A percentile compares a stretch with the other conserved stretches of the same genome.
phyloP scores from a whole-genome alignment of 2,113 vertebrate species.

The Thermophis baileyi region DNA sequence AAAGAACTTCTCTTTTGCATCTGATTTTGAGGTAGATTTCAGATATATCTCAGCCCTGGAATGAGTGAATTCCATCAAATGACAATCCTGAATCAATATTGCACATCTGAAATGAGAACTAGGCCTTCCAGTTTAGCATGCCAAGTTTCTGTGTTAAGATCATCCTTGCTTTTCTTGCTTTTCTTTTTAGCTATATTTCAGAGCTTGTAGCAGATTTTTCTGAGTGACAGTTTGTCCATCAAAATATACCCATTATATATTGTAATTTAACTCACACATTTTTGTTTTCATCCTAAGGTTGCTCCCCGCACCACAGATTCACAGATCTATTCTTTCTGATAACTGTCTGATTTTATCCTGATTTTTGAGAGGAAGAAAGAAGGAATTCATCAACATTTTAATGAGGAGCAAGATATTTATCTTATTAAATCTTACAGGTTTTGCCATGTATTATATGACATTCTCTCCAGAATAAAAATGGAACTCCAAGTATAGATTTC shows the following conservation, averaged over 20 bases:
- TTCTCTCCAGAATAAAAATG: neutral
- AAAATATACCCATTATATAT: neutral
- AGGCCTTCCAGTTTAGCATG: neutral
- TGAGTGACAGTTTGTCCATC: neutral
- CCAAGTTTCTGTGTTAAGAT: neutral
- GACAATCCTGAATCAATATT: neutral
- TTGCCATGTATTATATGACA: neutral
- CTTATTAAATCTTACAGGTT: neutral
- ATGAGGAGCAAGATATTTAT: neutral
- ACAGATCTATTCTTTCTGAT: neutral
- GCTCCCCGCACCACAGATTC: neutral
- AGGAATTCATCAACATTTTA: neutral
- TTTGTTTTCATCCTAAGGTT: neutral
- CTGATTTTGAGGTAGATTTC: neutral
- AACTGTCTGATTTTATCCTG: neutral
- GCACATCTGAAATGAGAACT: neutral
- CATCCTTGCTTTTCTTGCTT: neutral
- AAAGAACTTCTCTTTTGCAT: neutral
- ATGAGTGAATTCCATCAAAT: neutral
- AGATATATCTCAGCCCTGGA: neutral
- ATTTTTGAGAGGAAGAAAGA: neutral
- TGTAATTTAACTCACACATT: neutral
- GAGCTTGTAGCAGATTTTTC: neutral
- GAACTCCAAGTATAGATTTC: neutral
- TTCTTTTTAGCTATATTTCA: neutral